Base-by-base conservation (phyloP, 2,888 invertebrate species). In the Pollenia griseotomentosa region DNA sequence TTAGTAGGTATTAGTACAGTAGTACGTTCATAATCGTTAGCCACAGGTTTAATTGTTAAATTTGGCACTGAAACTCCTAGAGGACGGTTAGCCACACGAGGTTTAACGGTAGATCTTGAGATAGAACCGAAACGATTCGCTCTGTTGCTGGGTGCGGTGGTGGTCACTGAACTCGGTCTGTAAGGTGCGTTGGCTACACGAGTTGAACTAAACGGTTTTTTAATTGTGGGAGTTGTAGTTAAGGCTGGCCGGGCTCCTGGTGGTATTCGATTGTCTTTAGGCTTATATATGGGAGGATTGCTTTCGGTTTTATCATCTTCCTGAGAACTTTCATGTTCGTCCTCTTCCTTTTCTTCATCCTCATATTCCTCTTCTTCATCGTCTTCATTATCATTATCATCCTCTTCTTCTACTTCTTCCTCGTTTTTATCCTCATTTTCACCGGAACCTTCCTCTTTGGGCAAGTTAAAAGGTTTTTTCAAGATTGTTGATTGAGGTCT, bases 1-100 rank as follows among this genome's bases (percentile, higher is more conserved):
- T 91, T 92, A 46, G 92, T 90, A 6, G 90, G 90, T 77, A 90
- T 90, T 63, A 91, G 83, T 33, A 90, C 90, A 5, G 92, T 90
- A 12, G 92, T 92, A 19, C 89, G 88, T 85, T 91, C 91, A 70
- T 90, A 92, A 61, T 91, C 91, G 14, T 88, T 89, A 55, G 92
- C 91, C 83, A 92, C 91, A 1, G 93, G 93, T 80, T 92, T 92
- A 4, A 92, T 84, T 6, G 93, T 92, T 44, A 91, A 89, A 85
- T 89, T 90, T 33, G 91, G 90, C 2, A 89, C 88, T 10, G 89
- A 86, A 59, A 91, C 91, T 59, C 91, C 92, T 12, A 89, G 85
- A n/a, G 92, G 92, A 11, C 91, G 90, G 85, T 93, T 93, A 3
- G 91, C 82, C 3, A 93, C 89, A 11, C 92, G 92, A 3, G 92